Evolutionary conservation across 2,888 invertebrate species (phyloP), one percentile per base, ranked within the genome.

Genomic region (Phalera bucephala): DNA sequence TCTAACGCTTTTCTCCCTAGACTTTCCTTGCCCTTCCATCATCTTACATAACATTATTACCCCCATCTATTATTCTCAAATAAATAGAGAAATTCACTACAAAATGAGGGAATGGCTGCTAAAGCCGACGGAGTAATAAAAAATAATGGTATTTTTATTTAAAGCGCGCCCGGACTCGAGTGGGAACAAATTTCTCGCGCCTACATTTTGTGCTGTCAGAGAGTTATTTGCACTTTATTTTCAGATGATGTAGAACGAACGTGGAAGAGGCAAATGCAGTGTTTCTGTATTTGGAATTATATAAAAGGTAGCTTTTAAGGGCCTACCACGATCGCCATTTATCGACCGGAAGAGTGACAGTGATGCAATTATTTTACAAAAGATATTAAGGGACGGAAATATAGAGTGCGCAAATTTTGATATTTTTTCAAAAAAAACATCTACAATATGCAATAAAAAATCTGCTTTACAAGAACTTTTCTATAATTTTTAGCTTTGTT

Each of bases 141-240:
- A 67, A 60, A 53, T 60, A 64, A 64, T 54, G 41, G 49, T 42
- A 15, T 55, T 60, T 64, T 62, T 68, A 68, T 69, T 67, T 52
- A 57, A 66, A 55, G 34, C 45, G 42, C 28, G 42, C 28, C 43
- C 33, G 13, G 40, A 33, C 44, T 49, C 45, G 41, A 58, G 61
- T 52, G 46, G 37, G 41, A 40, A 51, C 51, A 53, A 65, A 57
- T 67, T 68, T 65, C 66, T 67, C 56, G 44, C 66, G 68, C 61
- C 70, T 68, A 58, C 57, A 61, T 60, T 64, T 66, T 62, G 58
- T 52, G 40, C 39, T 45, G 59, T 49, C 52, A 33, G 50, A 40
- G 39, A 45, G 48, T 51, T 61, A 67, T 66, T 72, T 63, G 54
- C 62, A 64, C 60, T 57, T 55, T 59, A 54, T 61, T 44, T 45